phyloP scores from a whole-genome alignment of 2,113 vertebrate genomes.

The Otis tarda region DNA sequence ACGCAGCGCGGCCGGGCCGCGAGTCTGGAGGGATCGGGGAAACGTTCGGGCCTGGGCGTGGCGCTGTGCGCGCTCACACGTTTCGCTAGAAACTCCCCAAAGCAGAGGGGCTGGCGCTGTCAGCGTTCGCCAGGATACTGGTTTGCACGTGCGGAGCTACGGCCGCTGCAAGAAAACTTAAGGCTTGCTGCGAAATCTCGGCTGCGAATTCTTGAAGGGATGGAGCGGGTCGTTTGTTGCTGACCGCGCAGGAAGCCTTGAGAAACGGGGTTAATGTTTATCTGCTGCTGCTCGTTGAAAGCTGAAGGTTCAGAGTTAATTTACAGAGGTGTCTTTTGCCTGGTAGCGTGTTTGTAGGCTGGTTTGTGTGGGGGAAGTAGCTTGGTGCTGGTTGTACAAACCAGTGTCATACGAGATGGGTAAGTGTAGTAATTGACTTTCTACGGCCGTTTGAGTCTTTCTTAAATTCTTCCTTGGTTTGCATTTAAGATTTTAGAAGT shows the following conservation, averaged over 20 bases:
- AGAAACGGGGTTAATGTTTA: conserved; percentile 10
- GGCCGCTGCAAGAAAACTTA: rapidly evolving
- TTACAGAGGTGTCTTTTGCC: neutral
- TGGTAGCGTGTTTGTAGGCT: rapidly evolving
- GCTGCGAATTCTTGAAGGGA: rapidly evolving
- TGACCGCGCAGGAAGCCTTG: neutral
- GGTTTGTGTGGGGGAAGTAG: rapidly evolving
- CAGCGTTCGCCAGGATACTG: rapidly evolving
- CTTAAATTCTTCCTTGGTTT: neutral
- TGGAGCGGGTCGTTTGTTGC: rapidly evolving
- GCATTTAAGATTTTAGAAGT: neutral
- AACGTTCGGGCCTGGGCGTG: rapidly evolving
- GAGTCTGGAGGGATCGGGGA: rapidly evolving
- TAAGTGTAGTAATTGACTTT: rapidly evolving
- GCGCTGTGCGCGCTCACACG: rapidly evolving
- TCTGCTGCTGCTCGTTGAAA: rapidly evolving
- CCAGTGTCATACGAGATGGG: rapidly evolving
- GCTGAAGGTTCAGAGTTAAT: neutral
- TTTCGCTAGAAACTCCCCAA: rapidly evolving
- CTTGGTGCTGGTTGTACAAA: rapidly evolving
- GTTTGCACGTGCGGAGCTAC: rapidly evolving
- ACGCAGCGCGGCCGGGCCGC: rapidly evolving
- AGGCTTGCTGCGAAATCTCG: rapidly evolving
- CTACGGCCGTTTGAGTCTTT: neutral
- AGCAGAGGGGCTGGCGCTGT: rapidly evolving